Percentiles rank a stretch among this genome's conserved stretches.
Evolutionary conservation across 2,888 invertebrate genomes (phyloP).

Genomic region (Drosophila melanosoma): DNA sequence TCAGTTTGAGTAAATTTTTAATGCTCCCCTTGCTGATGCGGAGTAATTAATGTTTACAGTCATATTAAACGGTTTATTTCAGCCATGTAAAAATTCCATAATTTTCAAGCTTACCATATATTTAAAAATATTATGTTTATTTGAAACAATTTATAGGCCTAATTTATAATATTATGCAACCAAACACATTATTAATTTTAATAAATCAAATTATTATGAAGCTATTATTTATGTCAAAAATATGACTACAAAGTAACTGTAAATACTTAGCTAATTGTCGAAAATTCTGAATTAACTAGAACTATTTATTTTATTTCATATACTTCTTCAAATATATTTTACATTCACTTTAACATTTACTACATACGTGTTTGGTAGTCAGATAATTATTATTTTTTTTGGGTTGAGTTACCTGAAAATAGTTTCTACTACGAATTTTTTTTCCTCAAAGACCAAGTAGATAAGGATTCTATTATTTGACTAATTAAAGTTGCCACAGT

Average conservation of each 20-base stretch:
- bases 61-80: not conserved
- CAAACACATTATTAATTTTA: not conserved
- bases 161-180: not conserved
- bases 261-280: not conserved
- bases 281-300: not conserved
- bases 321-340: not conserved
- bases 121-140: not conserved
- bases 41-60: not conserved
- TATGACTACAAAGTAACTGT: not conserved
- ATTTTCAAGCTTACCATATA: not conserved
- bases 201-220: not conserved
- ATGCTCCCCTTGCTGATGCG: not conserved
- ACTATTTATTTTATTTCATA: not conserved
- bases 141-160: not conserved
- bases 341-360: not conserved
- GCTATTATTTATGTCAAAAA: not conserved
- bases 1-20: not conserved
- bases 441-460: not conserved
- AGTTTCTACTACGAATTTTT: not conserved
- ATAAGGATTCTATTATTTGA: not conserved
- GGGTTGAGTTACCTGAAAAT: not conserved
- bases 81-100: not conserved
- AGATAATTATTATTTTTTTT: not conserved
- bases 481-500: conserved; percentile 8
- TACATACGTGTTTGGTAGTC: not conserved